Evolutionary conservation across 2,888 invertebrate species (phyloP).

Genomic region (Pandemis cinnamomeana): DNA sequence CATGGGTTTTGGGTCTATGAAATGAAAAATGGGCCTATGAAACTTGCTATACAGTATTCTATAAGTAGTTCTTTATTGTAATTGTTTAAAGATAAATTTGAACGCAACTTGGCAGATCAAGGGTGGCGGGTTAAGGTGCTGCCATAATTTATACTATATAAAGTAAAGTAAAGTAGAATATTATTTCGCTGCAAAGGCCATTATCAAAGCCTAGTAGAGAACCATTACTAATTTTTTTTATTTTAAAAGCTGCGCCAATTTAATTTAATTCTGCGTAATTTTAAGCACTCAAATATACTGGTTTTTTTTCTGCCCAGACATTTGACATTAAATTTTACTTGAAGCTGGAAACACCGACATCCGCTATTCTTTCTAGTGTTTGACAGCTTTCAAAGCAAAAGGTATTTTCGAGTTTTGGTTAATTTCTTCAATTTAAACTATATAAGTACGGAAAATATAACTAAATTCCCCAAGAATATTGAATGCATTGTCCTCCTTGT

Average conservation of each 20-base stretch:
- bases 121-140: neutral
- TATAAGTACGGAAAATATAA: conserved; percentile 57
- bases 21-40: too few species aligned
- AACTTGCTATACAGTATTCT: neutral
- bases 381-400: conserved; percentile 81
- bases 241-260: neutral
- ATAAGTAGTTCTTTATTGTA: neutral
- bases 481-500: conserved; percentile 37
- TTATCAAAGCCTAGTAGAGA: too few species aligned
- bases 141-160: neutral
- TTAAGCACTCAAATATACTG: too few species aligned
- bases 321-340: neutral
- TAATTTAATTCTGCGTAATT: too few species aligned
- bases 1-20: too few species aligned
- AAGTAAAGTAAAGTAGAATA: too few species aligned
- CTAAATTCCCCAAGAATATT: conserved; percentile 43
- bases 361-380: conserved; percentile 72
- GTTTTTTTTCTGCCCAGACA: neutral
- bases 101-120: neutral
- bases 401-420: conserved; percentile 66
- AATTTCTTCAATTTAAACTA: conserved; percentile 53
- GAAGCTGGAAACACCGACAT: conserved; percentile 45
- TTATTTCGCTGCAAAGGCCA: too few species aligned
- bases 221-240: neutral
- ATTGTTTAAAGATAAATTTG: neutral